Evolutionary conservation across 2,888 invertebrate species (phyloP), one percentile per base, ranked within the genome.

Genomic region (Darwinula stevensoni): DNA sequence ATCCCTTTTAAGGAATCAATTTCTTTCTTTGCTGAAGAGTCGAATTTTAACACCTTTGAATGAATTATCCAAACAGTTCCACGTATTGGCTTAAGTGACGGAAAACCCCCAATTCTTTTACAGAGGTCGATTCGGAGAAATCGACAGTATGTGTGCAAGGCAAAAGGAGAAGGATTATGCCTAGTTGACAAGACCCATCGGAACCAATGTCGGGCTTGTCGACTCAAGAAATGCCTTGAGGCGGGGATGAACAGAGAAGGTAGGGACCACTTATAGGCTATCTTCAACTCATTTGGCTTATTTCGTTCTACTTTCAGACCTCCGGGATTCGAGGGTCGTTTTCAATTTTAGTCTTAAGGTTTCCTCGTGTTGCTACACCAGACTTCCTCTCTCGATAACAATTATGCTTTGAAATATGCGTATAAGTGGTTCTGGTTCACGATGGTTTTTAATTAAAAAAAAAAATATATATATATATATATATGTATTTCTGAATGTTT

Each of bases 211-310:
- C 59, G 94, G 3, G 75, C 88, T 1, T 94, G 94, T 47, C 61
- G 94, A 11, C 61, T 94, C 6, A 59, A 67, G 33, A 84, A 82
- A 47, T 94, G 94, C 46, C 59, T 86, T 27, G 67, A 72, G 36
- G 80, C 69, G 9, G 86, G 88, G 36, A 91, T 91, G 91, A 91
- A 91, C 53, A 76, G 70, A 55, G 86, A 88, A 46, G 76, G 78
- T 78, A 47, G 61, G 61, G 26, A 13, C 27, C 36, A 29, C 30
- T 34, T 32, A n/a, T n/a, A n/a, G n/a, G n/a, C n/a, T n/a, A n/a
- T n/a, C n/a, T n/a, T n/a, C n/a, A n/a, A n/a, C 32, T 32, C 34
- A 34, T 36, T 34, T 30, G 34, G 34, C 33, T 18, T 29, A 11
- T 9, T n/a, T 4, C 14, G 27, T 28, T 27, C 31, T 16, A 12